Conservation (phyloP, 2,113 vertebrate genomes). For the Cephalopholis sonnerati region DNA sequence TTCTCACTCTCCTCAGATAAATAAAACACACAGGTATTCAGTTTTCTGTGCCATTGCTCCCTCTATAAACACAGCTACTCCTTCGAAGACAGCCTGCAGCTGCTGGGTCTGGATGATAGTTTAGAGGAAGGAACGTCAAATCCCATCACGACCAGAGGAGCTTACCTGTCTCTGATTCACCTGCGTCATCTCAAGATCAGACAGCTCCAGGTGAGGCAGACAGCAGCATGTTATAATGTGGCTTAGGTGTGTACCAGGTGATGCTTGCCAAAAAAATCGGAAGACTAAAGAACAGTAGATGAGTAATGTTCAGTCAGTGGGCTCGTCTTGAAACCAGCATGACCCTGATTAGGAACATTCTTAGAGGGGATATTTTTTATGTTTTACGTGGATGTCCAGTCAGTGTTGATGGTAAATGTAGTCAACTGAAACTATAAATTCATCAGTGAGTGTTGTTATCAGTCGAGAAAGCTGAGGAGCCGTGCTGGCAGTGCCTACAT, state of each 20-base stretch:
- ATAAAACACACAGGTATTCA: background rate
- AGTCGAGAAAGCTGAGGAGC: too few relatives aligned
- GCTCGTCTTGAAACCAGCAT: too few relatives aligned
- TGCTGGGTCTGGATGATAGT: constrained; percentile 76
- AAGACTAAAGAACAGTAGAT: too few relatives aligned
- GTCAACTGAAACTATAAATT: too few relatives aligned
- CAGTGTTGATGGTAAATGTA: too few relatives aligned
- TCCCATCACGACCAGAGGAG: constrained; percentile 61
- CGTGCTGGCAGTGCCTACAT: too few relatives aligned
- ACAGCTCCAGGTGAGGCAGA: constrained; percentile 83
- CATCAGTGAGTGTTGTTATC: too few relatives aligned
- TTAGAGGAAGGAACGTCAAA: constrained; percentile 50
- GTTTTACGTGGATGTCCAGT: too few relatives aligned
- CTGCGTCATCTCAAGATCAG: constrained; percentile 79
- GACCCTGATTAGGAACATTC: too few relatives aligned
- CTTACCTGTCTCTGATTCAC: constrained; percentile 82
- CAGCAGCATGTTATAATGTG: background rate
- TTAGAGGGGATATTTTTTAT: too few relatives aligned
- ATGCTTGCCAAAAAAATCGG: background rate
- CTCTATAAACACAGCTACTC: constrained; percentile 53
- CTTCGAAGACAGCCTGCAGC: constrained; percentile 60
- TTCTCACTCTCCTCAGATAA: background rate
- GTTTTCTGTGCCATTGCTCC: background rate
- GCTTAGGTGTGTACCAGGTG: too few relatives aligned
- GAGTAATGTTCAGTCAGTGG: too few relatives aligned